Evolutionary conservation across 1,140 invertebrate species (phyloP), one percentile per base, ranked within the genome.

Genomic region (Pogonomyrmex barbatus): DNA sequence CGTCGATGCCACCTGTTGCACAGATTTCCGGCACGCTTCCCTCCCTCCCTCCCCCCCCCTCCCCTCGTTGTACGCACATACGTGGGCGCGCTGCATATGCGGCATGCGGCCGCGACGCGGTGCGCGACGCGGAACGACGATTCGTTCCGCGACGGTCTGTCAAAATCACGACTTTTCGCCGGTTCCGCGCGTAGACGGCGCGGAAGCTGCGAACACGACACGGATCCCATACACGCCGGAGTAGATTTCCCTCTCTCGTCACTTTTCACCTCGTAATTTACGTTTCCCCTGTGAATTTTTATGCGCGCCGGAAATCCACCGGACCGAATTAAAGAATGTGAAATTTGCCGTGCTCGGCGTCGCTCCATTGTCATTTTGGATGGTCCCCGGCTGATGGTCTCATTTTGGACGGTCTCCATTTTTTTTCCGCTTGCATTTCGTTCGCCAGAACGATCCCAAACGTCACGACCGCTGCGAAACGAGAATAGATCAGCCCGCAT

Each of bases 1-100:
- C 76, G 88, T 88, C 89, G 87, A 67, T 52, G 90, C 90, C 93
- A 94, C 93, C 93, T 94, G 93, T 94, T 94, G 93, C 93, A 91
- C 90, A 91, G 93, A 94, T 93, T 93, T 94, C 93, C 93, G 93
- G 91, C 92, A 89, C 86, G 89, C 88, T 92, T 91, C 87, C 87
- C 82, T 60, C 42, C 65, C 9, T 65, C 87, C 82, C 60, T n/a
- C 65, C 9, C 42, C 88, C 88, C 91, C 87, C 87, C 82, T 60
- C 42, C 65, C 2, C 42, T 68, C 65, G 81, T 24, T 70, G 68
- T 84, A 70, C 50, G 54, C 56, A 33, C 52, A 56, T 73, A 88
- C 77, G 76, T 39, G 24, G 24, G 65, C 62, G 39, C 50, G n/a
- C 24, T 2, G 36, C 45, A 50, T 52, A 17, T 42, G n/a, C 24